Conservation (phyloP, 2,113 vertebrate species). For the Trochalopteron elliotii region DNA sequence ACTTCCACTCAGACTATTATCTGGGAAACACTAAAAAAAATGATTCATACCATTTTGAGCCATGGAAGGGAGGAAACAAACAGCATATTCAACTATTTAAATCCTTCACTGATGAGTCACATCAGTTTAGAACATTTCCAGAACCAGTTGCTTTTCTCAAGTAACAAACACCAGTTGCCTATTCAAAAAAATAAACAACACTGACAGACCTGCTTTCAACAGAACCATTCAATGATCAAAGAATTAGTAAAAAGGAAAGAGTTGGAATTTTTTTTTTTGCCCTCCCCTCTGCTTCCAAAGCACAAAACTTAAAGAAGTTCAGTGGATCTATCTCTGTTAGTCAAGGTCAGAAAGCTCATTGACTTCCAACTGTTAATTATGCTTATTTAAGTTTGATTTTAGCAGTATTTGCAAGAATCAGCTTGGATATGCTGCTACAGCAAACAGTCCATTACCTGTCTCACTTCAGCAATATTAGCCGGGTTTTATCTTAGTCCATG, state of each 20-base stretch:
- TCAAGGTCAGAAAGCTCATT: neutral
- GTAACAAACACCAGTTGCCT: conserved; percentile 1
- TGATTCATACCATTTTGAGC: conserved; percentile 71
- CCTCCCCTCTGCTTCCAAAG: neutral
- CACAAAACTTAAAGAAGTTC: neutral
- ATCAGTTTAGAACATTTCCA: conserved; percentile 55
- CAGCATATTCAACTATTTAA: conserved; percentile 68
- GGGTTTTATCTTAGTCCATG: neutral
- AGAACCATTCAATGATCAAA: neutral
- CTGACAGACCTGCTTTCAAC: accelerated
- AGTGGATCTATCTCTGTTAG: neutral
- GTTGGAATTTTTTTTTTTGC: neutral
- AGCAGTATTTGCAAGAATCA: neutral
- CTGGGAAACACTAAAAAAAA: conserved; percentile 69
- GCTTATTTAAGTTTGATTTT: neutral
- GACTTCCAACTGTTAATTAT: neutral
- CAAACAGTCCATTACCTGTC: neutral
- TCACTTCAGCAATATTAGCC: neutral
- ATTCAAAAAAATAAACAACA: conserved; percentile 14
- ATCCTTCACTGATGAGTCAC: conserved; percentile 73
- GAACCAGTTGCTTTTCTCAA: conserved; percentile 41
- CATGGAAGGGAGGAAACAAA: conserved; percentile 69
- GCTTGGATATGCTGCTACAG: neutral
- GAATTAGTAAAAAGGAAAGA: neutral
- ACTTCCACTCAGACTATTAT: conserved; percentile 52